Evolutionary conservation across 1,140 invertebrate species (phyloP).

Genomic region (Drosophila triauraria): DNA sequence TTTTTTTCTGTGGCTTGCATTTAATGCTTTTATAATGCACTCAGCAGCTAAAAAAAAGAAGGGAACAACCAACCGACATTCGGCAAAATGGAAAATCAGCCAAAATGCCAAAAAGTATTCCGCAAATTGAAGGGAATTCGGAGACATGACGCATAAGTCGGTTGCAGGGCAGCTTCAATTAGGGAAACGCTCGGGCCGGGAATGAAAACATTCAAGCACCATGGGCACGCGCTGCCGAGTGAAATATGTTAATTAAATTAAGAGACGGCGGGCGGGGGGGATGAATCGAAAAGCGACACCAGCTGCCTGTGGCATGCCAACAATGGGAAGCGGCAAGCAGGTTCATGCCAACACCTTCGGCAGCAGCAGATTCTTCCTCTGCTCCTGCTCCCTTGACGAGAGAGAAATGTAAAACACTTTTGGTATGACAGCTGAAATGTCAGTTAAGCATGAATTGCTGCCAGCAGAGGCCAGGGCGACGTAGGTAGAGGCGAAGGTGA

Average conservation of each 20-base stretch:
- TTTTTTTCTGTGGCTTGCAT: constrained; percentile 53
- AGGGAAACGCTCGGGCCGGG: constrained; percentile 6
- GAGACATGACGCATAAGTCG: not conserved
- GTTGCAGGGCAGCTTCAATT: constrained; percentile 24
- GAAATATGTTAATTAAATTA: constrained; percentile 77
- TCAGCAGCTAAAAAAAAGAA: constrained; percentile 48
- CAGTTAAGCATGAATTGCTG: constrained; percentile 76
- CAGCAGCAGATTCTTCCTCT: constrained; percentile 20
- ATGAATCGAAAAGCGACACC: constrained; percentile 56
- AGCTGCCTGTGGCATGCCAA: constrained; percentile 79
- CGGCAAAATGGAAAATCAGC: constrained; percentile 37
- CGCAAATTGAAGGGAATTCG: constrained; percentile 25
- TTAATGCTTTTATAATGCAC: constrained; percentile 81
- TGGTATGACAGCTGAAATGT: constrained; percentile 81
- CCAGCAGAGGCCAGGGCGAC: constrained; percentile 2
- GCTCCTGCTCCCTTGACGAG: constrained; percentile 27
- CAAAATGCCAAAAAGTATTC: constrained; percentile 36
- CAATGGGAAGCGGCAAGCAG: constrained; percentile 48
- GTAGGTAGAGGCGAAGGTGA: not conserved
- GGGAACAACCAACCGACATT: constrained; percentile 8
- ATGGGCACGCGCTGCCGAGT: constrained; percentile 9
- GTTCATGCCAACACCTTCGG: constrained; percentile 62
- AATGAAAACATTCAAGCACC: constrained; percentile 42
- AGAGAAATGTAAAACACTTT: constrained; percentile 80
- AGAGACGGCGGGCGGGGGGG: constrained; percentile 2